Conservation (phyloP, 2,113 vertebrate genomes). For the Coracopsis vasa region DNA sequence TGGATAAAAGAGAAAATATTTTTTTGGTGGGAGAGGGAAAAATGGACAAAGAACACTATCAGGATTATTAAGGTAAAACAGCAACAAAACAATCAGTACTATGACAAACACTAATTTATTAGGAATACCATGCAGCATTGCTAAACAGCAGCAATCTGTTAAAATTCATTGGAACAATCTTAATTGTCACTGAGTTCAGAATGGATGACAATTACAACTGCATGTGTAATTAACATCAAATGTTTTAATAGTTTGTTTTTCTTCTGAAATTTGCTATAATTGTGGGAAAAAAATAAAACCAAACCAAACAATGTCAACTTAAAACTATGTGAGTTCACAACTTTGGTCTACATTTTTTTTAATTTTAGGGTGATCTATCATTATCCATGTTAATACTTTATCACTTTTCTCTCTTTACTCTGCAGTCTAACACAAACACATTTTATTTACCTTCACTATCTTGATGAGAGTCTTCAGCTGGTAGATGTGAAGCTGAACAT, state of each 20-base stretch:
- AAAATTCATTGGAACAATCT: background rate
- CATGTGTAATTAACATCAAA: background rate
- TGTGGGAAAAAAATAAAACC: background rate
- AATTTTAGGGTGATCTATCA: background rate
- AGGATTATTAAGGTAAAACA: background rate
- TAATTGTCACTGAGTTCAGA: background rate
- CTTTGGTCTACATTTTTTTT: background rate
- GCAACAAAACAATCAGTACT: background rate
- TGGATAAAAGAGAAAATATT: background rate
- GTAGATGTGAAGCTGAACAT: constrained; percentile 94
- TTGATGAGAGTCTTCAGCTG: constrained; percentile 98
- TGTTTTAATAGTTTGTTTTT: background rate
- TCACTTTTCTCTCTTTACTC: background rate
- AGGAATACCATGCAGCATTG: background rate
- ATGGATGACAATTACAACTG: background rate
- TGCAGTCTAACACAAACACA: background rate
- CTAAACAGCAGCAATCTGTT: background rate
- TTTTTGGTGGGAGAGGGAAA: background rate
- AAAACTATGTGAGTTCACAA: background rate
- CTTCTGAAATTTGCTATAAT: background rate
- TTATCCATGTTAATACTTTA: background rate
- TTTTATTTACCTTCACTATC: constrained; percentile 91
- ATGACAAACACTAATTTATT: background rate
- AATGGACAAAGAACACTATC: background rate
- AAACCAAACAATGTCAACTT: background rate